These are phyloP conservation scores for Donacobius atricapilla DNA, from an alignment of 2,113 vertebrate genomes.

Conservation along the genomic window DNA sequence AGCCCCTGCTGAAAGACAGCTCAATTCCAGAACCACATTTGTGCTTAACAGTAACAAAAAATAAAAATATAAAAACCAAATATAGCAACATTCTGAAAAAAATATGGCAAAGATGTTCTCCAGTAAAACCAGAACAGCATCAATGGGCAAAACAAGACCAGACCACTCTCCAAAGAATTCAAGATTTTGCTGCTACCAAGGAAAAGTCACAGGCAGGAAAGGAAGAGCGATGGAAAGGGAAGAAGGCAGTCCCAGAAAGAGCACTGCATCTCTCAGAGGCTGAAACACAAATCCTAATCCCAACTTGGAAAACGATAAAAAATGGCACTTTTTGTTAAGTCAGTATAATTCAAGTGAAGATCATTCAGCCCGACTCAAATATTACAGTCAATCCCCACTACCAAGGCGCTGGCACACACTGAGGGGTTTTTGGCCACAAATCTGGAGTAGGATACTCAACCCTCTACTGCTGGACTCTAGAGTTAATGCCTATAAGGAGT, in stretches of 20 bases:
- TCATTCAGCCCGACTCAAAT: background rate
- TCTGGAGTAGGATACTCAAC: background rate
- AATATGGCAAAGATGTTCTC: fast-evolving
- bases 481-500: background rate
- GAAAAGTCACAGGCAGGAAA: background rate
- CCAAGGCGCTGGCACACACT: background rate
- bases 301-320: background rate
- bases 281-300: background rate
- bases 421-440: background rate
- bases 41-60: background rate
- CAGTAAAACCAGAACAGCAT: background rate
- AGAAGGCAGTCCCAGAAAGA: background rate
- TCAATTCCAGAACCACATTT: background rate
- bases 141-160: background rate
- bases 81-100: background rate
- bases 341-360: background rate
- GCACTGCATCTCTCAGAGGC: background rate
- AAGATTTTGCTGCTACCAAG: background rate
- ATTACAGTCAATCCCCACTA: background rate
- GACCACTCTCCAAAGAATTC: background rate
- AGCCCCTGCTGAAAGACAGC: background rate
- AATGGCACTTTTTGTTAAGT: background rate
- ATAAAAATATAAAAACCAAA: background rate
- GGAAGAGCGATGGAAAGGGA: background rate
- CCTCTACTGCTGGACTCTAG: background rate